These are phyloP conservation scores for Solenopsis invicta DNA, from an alignment of 1,140 invertebrate species.

Conservation along the genomic window DNA sequence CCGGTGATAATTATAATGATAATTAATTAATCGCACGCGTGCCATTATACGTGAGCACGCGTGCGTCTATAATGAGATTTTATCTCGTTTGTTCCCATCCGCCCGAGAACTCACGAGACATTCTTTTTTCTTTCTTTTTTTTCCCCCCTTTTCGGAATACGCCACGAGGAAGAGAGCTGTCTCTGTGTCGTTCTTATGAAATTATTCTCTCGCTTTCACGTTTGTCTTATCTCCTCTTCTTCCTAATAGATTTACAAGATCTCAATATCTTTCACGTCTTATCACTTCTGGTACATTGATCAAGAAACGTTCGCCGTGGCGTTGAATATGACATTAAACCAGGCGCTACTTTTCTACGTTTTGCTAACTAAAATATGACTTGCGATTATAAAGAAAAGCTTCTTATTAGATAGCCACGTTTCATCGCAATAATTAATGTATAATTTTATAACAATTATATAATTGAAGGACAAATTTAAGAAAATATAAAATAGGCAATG, in stretches of 20 bases:
- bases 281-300: slow-evolving; percentile 37
- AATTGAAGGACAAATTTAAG: too few relatives aligned
- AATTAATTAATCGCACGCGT: slow-evolving; percentile 45
- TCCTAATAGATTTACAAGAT: slow-evolving; percentile 10
- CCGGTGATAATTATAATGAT: slow-evolving; percentile 46
- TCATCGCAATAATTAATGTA: background rate
- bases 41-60: slow-evolving; percentile 13
- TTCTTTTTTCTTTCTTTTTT: slow-evolving; percentile 25
- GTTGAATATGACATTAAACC: background rate
- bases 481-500: too few relatives aligned
- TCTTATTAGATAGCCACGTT: background rate
- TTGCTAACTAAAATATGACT: background rate
- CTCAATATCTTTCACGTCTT: slow-evolving; percentile 23
- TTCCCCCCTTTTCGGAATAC: background rate
- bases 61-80: slow-evolving; percentile 27
- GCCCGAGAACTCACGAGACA: slow-evolving; percentile 41
- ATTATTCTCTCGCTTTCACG: background rate
- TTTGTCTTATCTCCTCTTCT: background rate
- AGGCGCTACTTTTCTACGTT: background rate
- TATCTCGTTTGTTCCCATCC: slow-evolving; percentile 5
- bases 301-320: background rate
- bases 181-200: background rate
- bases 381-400: background rate
- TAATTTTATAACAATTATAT: too few relatives aligned
- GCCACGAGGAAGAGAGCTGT: background rate